These are phyloP conservation scores for Columba livia DNA, from an alignment of 2,113 vertebrate species.

Conservation along the genomic window DNA sequence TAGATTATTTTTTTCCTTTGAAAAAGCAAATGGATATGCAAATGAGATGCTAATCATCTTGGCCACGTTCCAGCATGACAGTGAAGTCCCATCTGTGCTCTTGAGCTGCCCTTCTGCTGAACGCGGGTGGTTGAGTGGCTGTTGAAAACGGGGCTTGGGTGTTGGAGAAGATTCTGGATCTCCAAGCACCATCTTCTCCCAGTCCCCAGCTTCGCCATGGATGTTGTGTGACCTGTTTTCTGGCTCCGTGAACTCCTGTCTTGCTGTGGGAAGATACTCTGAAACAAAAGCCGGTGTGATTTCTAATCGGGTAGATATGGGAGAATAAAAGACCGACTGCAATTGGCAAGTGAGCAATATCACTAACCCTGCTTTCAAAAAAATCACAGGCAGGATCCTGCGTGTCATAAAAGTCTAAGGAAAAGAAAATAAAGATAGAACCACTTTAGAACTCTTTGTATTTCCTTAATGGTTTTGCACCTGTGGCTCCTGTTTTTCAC, in stretches of 20 bases:
- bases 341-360: neutral
- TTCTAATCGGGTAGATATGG: neutral
- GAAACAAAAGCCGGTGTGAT: neutral
- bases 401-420: neutral
- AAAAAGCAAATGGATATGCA: neutral
- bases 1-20: neutral
- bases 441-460: neutral
- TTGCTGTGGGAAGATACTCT: neutral
- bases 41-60: neutral
- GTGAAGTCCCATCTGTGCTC: neutral
- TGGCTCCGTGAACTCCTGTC: neutral
- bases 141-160: neutral
- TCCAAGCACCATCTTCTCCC: neutral
- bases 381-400: neutral
- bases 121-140: neutral
- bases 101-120: neutral
- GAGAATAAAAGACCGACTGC: neutral
- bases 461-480: constrained; percentile 40
- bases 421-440: neutral
- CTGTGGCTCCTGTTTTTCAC: constrained; percentile 15
- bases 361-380: neutral
- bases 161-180: neutral
- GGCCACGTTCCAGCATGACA: rapidly evolving
- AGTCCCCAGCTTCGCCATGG: neutral
- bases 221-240: neutral